Evolutionary conservation across 1,140 invertebrate genomes (phyloP).

Genomic region (Sweltsa coloradensis): DNA sequence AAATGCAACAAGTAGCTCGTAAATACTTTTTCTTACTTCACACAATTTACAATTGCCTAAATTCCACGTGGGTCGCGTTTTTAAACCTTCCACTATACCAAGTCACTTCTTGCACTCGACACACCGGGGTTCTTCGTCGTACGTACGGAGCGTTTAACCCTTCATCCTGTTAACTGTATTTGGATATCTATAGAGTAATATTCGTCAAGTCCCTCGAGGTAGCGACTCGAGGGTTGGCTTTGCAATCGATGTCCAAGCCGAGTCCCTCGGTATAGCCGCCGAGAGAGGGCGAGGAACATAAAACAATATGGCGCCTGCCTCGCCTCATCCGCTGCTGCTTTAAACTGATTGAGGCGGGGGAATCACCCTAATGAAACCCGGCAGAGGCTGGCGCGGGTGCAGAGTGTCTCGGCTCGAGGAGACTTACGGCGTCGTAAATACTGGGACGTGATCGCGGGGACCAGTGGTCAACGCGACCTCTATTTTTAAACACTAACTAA

Average conservation of each 20-base stretch:
- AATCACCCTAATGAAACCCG: slow-evolving; percentile 9
- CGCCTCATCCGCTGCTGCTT: neutral
- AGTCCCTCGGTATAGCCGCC: slow-evolving; percentile 2
- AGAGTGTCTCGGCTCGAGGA: no score
- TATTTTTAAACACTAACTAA: no score
- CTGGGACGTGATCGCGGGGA: no score
- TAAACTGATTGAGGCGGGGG: slow-evolving; percentile 10
- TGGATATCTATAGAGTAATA: slow-evolving; percentile 3
- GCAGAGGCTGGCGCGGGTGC: neutral
- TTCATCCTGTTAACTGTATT: slow-evolving; percentile 3
- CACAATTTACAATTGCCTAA: no score
- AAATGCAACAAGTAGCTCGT: no score
- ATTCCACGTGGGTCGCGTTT: no score
- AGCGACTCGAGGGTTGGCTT: neutral
- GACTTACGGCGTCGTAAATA: no score
- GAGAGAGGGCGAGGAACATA: slow-evolving; percentile 6
- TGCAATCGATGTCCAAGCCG: slow-evolving; percentile 7
- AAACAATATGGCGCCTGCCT: slow-evolving; percentile 9
- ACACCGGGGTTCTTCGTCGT: no score
- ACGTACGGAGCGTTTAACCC: slow-evolving; percentile 2
- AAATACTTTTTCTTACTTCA: no score
- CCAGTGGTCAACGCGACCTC: no score
- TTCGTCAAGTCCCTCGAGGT: neutral
- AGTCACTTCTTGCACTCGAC: no score
- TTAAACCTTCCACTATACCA: no score